These are phyloP conservation scores for Clarias platycephalus DNA, from an alignment of 2,797 vertebrate genomes.

Conservation along the genomic window DNA sequence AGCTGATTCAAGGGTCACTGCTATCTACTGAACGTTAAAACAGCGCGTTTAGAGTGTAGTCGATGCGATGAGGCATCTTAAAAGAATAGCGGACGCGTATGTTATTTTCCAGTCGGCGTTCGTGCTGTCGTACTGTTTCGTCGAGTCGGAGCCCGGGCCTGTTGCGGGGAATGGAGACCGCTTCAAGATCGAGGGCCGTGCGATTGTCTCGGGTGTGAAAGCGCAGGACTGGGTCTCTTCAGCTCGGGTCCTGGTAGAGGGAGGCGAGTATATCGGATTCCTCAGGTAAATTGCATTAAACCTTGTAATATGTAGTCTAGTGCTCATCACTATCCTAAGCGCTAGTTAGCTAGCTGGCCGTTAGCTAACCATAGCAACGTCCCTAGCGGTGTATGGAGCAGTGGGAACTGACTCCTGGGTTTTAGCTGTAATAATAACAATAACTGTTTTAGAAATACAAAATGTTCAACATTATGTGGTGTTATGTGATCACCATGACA, in stretches of 20 bases:
- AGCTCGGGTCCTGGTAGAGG: slow-evolving; percentile 87
- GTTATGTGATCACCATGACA: no score
- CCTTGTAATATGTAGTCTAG: background rate
- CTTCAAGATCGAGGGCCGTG: slow-evolving; percentile 92
- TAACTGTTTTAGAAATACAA: background rate
- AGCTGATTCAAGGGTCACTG: background rate
- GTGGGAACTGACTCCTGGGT: background rate
- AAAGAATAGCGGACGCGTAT: slow-evolving; percentile 52
- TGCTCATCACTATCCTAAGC: background rate
- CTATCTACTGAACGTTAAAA: background rate
- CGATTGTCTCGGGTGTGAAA: slow-evolving; percentile 86
- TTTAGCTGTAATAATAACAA: background rate
- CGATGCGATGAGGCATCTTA: slow-evolving; percentile 37
- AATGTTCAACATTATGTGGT: background rate
- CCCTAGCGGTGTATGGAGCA: background rate
- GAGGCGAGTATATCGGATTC: slow-evolving; percentile 90
- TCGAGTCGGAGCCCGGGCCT: slow-evolving; percentile 74
- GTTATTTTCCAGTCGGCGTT: slow-evolving; percentile 58
- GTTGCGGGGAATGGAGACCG: slow-evolving; percentile 76
- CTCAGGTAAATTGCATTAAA: slow-evolving; percentile 76
- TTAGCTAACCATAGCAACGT: slow-evolving; percentile 12
- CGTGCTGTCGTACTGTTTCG: slow-evolving; percentile 62
- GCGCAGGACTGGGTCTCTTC: slow-evolving; percentile 92
- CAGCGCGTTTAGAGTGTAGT: slow-evolving; percentile 35
- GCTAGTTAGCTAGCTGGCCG: background rate